Conservation (phyloP, 2,888 invertebrate genomes). For the Pterostichus niger region DNA sequence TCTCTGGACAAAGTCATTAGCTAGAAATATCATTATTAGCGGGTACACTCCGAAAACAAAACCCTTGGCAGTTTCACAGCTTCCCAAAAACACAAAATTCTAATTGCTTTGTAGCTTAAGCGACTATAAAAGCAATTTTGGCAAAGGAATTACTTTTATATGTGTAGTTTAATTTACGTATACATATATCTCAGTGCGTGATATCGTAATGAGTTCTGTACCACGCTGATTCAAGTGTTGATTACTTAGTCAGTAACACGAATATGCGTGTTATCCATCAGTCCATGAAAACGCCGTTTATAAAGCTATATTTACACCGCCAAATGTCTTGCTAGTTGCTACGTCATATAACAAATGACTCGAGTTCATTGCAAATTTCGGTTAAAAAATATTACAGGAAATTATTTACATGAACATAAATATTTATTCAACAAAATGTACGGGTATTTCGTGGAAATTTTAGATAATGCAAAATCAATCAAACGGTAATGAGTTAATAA, state of each 20-base stretch:
- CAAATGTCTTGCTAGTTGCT: constrained; percentile 25
- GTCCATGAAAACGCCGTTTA: constrained; percentile 16
- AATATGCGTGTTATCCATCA: constrained; percentile 54
- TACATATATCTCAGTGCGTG: constrained; percentile 7
- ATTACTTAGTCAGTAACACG: constrained; percentile 34
- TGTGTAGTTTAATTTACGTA: not conserved
- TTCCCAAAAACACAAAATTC: constrained; percentile 34
- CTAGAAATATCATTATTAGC: constrained; percentile 35
- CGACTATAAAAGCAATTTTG: constrained; percentile 15
- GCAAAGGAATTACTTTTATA: constrained; percentile 15
- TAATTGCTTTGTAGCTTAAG: constrained; percentile 11
- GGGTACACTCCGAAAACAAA: not conserved
- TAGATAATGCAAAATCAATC: constrained; percentile 17
- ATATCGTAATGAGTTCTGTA: constrained; percentile 1
- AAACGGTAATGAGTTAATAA: constrained; percentile 26
- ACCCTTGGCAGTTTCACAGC: not conserved
- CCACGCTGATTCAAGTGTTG: constrained; percentile 30
- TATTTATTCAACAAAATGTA: constrained; percentile 1
- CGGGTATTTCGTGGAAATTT: not conserved
- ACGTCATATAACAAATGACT: constrained; percentile 35
- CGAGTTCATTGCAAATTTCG: not conserved
- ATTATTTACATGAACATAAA: constrained; percentile 10
- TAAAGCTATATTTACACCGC: constrained; percentile 52
- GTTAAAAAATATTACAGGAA: constrained; percentile 28
- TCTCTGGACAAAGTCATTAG: constrained; percentile 46